Evolutionary conservation across 1,140 invertebrate species (phyloP), one percentile per base, ranked within the genome.

Genomic region (Yoshiicerus persimilis): DNA sequence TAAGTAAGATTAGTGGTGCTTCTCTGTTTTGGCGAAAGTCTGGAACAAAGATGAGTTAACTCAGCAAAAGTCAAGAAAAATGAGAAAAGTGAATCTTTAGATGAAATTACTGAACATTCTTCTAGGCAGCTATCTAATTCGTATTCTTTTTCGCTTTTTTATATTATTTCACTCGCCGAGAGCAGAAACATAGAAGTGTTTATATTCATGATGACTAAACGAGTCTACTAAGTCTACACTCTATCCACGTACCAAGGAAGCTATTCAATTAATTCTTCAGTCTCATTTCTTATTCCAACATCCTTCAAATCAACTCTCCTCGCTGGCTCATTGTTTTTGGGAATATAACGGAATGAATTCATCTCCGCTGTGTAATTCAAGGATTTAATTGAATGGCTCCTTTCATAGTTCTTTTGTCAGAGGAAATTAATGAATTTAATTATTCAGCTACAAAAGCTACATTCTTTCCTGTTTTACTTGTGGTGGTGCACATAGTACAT

Each of bases 361-460:
- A 36, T 36, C 32, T 80, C 20, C 16, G n/a, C 75, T 38, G 75
- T 36, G 32, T 38, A 80, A 34, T 80, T 80, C 38, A 80, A 36
- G 75, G 11, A 34, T 36, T 38, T 36, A 80, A 80, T 36, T 80
- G 75, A 80, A 80, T 34, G 20, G 11, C 34, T 80, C 20, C 34
- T 23, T n/a, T 80, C 75, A 36, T 36, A 36, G 16, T 23, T 80
- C 34, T 80, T 77, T 80, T 38, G 11, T 32, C 0, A 34, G 32
- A 80, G 75, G 75, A 80, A 36, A 80, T 80, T 80, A 80, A 80
- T 80, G 30, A 23, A 36, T 80, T 80, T 80, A 80, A 80, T 80
- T 80, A 80, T 80, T 34, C 75, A 80, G 75, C 20, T 80, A 32
- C 36, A 36, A 32, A 16, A 70, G 25, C 70, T 77, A 20, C 27